A percentile compares a stretch with the other conserved stretches of the same genome.
Evolutionary conservation across 2,888 invertebrate genomes (phyloP).

Genomic region (Tachystola acroxantha): DNA sequence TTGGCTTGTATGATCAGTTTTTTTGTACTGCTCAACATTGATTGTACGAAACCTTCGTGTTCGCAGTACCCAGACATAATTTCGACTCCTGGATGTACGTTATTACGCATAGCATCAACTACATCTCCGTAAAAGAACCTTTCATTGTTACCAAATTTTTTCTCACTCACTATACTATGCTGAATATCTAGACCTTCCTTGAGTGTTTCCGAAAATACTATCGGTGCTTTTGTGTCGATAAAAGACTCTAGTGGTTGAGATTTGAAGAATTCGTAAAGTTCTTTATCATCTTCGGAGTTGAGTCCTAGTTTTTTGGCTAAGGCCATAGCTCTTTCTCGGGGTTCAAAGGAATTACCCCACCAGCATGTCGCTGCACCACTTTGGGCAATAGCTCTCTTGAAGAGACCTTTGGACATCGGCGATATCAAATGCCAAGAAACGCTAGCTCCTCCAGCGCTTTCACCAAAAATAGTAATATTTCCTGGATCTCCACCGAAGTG

Average conservation of each 20-base stretch:
- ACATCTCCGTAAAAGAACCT: slow-evolving; percentile 36
- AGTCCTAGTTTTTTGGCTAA: slow-evolving; percentile 35
- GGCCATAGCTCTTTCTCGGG: slow-evolving; percentile 54
- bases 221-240: slow-evolving; percentile 13
- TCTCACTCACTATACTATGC: slow-evolving; percentile 27
- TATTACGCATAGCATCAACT: slow-evolving; percentile 49
- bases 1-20: slow-evolving; percentile 22
- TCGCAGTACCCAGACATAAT: slow-evolving; percentile 83
- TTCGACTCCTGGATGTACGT: slow-evolving; percentile 76
- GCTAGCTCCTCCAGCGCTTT: slow-evolving; percentile 41
- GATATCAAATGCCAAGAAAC: slow-evolving; percentile 39
- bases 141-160: slow-evolving; percentile 30
- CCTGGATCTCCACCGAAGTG: slow-evolving; percentile 40
- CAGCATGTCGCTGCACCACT: slow-evolving; percentile 80
- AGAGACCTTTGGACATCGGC: slow-evolving; percentile 47
- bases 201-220: slow-evolving; percentile 21
- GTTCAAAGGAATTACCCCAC: slow-evolving; percentile 70
- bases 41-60: slow-evolving; percentile 76
- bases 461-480: slow-evolving; percentile 44
- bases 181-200: background rate
- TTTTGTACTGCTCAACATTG: slow-evolving; percentile 1
- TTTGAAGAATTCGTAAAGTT: slow-evolving; percentile 33
- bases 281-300: slow-evolving; percentile 26
- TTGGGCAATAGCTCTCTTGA: slow-evolving; percentile 76
- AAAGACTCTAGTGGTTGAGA: slow-evolving; percentile 22